Evolutionary conservation across 2,888 invertebrate genomes (phyloP).

Genomic region (Elysia crispata): DNA sequence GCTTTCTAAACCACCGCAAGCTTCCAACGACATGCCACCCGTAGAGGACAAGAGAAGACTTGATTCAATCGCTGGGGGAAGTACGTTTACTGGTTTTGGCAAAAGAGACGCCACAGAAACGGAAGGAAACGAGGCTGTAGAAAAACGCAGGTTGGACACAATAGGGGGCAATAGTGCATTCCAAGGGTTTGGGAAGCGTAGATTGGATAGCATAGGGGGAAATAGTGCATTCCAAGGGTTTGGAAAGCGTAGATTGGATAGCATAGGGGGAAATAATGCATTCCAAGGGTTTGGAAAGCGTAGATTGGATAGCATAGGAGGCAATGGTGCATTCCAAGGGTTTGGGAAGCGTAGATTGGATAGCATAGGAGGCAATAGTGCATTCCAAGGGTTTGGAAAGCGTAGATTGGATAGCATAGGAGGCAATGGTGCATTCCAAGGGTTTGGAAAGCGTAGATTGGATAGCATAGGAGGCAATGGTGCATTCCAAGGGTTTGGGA

Average conservation of each 20-base stretch:
- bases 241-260: not conserved
- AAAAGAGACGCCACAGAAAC: not conserved
- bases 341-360: not conserved
- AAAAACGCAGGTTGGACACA: not conserved
- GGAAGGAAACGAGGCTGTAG: not conserved
- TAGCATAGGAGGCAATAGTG: not conserved
- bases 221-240: not conserved
- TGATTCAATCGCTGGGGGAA: not conserved
- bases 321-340: not conserved
- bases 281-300: not conserved
- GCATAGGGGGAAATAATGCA: not conserved
- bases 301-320: too few species aligned
- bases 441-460: not conserved
- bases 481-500: not conserved
- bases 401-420: not conserved
- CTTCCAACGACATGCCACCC: not conserved
- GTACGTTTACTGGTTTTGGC: not conserved
- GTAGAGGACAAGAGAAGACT: not conserved
- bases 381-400: slow-evolving; percentile 1
- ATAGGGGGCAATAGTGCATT: not conserved
- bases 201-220: not conserved
- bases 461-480: not conserved
- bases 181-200: not conserved
- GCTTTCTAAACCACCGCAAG: too few species aligned
- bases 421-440: not conserved